phyloP scores from a whole-genome alignment of 2,113 vertebrate genomes.

The Bucco capensis region DNA sequence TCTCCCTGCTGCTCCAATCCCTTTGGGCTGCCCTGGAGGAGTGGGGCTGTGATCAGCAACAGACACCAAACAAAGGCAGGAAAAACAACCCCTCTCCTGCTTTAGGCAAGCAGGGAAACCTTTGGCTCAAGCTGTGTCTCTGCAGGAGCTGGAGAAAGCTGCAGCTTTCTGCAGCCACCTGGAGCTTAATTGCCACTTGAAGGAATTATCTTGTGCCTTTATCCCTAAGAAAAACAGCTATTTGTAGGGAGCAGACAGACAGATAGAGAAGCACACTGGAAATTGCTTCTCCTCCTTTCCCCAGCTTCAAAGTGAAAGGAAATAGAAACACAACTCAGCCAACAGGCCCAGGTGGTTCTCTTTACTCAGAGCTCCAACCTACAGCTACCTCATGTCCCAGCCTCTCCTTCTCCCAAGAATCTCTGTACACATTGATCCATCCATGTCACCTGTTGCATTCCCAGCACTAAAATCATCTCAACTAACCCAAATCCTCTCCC shows the following conservation, averaged over 20 bases:
- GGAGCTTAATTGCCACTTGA: slow-evolving; percentile 59
- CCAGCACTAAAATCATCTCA: not conserved
- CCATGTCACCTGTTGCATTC: not conserved
- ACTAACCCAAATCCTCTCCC: not conserved
- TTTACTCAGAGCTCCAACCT: not conserved
- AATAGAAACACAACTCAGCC: not conserved
- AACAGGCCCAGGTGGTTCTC: not conserved
- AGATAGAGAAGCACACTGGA: not conserved
- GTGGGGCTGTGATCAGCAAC: not conserved
- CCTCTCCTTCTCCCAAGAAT: not conserved
- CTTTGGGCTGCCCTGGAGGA: not conserved
- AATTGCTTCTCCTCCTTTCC: not conserved
- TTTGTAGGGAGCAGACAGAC: not conserved
- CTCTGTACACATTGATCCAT: not conserved
- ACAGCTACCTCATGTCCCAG: not conserved
- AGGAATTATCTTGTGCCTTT: slow-evolving; percentile 42
- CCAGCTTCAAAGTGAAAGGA: not conserved
- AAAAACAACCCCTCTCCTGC: not conserved
- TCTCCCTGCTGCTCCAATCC: not conserved
- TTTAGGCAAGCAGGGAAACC: slow-evolving; percentile 5
- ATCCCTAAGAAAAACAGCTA: slow-evolving; percentile 8
- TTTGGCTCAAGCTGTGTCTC: slow-evolving; percentile 2
- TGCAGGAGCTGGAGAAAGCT: slow-evolving; percentile 25
- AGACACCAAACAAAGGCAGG: not conserved
- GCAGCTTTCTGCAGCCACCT: slow-evolving; percentile 19